These are phyloP conservation scores for Theocolax elegans DNA, from an alignment of 1,140 invertebrate genomes.

Conservation along the genomic window DNA sequence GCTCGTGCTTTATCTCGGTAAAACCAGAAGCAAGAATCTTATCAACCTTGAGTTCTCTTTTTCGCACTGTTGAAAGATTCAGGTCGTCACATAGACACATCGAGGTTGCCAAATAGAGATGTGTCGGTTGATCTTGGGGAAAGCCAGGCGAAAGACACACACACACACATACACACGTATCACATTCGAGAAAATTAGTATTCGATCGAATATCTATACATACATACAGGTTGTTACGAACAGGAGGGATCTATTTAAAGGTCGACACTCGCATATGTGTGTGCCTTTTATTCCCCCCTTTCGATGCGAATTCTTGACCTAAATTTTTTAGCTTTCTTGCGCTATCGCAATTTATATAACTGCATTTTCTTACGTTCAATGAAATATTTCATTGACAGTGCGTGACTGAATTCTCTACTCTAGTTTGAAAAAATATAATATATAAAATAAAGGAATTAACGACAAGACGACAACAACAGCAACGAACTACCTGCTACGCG, in stretches of 20 bases:
- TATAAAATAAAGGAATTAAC: no score
- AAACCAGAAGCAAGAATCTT: neutral
- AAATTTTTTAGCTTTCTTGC: conserved; percentile 7
- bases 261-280: neutral
- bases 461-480: no score
- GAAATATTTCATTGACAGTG: conserved; percentile 27
- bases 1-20: conserved; percentile 1
- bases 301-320: conserved; percentile 25
- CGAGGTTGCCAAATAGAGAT: conserved; percentile 9
- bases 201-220: neutral
- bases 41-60: neutral
- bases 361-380: conserved; percentile 21
- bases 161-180: no score
- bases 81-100: neutral
- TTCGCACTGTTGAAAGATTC: neutral
- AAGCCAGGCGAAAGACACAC: neutral
- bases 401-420: neutral
- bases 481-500: no score
- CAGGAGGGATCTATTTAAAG: neutral
- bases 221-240: neutral
- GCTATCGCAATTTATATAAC: conserved; percentile 32
- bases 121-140: neutral
- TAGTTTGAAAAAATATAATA: neutral
- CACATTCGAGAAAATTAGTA: neutral
- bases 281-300: neutral